Conservation (phyloP, 1,140 invertebrate species). For the Anagrus nilaparvatae region DNA sequence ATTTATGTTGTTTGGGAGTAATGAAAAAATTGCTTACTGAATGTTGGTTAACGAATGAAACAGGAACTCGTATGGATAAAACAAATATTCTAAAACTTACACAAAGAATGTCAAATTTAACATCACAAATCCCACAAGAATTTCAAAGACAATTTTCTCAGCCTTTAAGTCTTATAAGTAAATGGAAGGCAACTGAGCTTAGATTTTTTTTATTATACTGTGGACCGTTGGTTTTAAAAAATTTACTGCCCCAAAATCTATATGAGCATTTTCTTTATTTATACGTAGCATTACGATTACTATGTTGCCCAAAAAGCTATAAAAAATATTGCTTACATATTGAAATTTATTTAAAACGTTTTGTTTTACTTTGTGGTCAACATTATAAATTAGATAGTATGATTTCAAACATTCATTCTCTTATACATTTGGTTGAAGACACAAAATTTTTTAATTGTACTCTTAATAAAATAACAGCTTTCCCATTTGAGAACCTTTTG, state of each 20-base stretch:
- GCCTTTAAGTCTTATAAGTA: background rate
- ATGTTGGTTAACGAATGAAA: background rate
- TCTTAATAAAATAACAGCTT: slow-evolving; percentile 2
- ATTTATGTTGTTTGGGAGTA: slow-evolving; percentile 8
- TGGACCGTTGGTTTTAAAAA: slow-evolving; percentile 9
- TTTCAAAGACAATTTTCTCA: slow-evolving; percentile 7
- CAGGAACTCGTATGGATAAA: background rate
- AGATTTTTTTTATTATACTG: slow-evolving; percentile 14
- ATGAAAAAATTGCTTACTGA: slow-evolving; percentile 12
- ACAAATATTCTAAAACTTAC: slow-evolving; percentile 1
- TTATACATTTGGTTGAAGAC: slow-evolving; percentile 9
- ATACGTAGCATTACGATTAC: slow-evolving; percentile 5
- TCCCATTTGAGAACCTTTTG: slow-evolving; percentile 8
- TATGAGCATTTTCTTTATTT: slow-evolving; percentile 14
- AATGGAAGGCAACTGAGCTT: slow-evolving; percentile 14
- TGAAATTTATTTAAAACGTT: background rate
- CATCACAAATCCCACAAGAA: slow-evolving; percentile 7
- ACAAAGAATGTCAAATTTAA: slow-evolving; percentile 4
- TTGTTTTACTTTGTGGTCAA: background rate
- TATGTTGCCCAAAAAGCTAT: slow-evolving; percentile 3
- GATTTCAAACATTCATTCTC: slow-evolving; percentile 4
- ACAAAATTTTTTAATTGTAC: background rate
- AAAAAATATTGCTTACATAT: background rate
- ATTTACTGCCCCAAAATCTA: background rate
- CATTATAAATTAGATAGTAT: slow-evolving; percentile 2